Evolutionary conservation across 2,888 invertebrate genomes (phyloP), one percentile per base, ranked within the genome.

Genomic region (Drosophila vallismaia): DNA sequence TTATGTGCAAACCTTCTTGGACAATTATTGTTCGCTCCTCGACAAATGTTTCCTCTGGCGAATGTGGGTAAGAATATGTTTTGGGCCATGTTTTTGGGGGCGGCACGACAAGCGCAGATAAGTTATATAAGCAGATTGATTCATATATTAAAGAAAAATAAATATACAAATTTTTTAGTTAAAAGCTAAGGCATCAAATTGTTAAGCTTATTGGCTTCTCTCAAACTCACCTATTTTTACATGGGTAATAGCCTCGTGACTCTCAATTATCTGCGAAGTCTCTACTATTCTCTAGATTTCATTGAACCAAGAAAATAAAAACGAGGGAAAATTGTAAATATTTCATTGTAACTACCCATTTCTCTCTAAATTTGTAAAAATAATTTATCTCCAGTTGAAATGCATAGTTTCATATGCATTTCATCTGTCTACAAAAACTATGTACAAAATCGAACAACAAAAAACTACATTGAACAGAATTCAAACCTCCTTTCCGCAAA

Each of bases 401-500:
- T 79, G 82, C 69, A 49, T 46, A 3, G 59, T 53, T n/a, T 24
- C 19, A n/a, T 36, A 36, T 36, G 48, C 67, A 79, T 79, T 81
- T 81, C 73, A 81, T 71, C 77, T 68, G 36, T 28, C 54, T 48
- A 57, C 33, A 73, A 28, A 72, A 53, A 8, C 14, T 12, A 7
- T 40, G 44, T 44, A 40, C 7, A 57, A 12, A 45, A 29, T 38
- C 4, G 38, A 63, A 60, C 33, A 49, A 62, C 48, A 38, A 7
- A 38, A 14, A 46, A 64, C 60, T 53, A 68, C 74, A 79, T 55
- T 70, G 51, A 86, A 86, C 71, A 81, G 56, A 71, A 63, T 76
- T 74, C 91, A 90, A 91, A 92, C 92, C 90, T 92, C 91, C 91
- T 92, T 92, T 75, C 90, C 88, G 55, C 91, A 90, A 77, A 91